Base-by-base conservation (phyloP, 2,797 vertebrate species). In the Propithecus perrieri region DNA sequence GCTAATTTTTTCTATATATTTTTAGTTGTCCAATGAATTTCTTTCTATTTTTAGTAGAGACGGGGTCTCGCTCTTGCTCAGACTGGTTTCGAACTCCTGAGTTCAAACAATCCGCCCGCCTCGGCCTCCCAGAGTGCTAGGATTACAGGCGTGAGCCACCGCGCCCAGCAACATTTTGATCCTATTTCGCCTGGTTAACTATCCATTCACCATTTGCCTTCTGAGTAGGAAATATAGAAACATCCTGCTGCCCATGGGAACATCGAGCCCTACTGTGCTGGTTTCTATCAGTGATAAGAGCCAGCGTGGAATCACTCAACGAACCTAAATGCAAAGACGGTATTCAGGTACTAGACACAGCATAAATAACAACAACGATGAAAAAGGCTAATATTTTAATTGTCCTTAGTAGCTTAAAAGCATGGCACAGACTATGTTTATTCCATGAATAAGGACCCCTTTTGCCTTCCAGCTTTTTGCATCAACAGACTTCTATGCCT, bases 401-500 rank as follows among this genome's bases (percentile, higher is more conserved):
- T 89, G 17, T 72, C 43, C 48, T 81, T 35, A 13, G 43, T n/a
- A 55, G 26, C 83, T 93, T 96, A 76, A 81, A 18, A 80, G 4
- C 18, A 61, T 10, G 41, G 17, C 28, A 55, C n/a, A 80, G 17
- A 65, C 28, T 63, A 22, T 30, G 59, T 53, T 80, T 88, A 5
- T 48, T 80, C 13, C 30, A 65, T 85, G 48, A 92, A 48, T 84
- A 71, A 85, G 57, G 53, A 75, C 20, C 26, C 55, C n/a, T 85
- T 97, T 89, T 91, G 57, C 74, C 92, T 85, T 91, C 57, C 28
- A 88, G 38, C 10, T 89, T 50, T 95, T 57, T 55, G 35, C 81
- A 84, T 8, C 55, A 75, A 26, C n/a, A 35, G n/a, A 75, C 53
- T 94, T 92, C 35, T 61, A 28, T 81, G 61, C 55, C 71, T 65